A percentile compares a stretch with the other conserved stretches of the same genome.
Evolutionary conservation across 2,797 vertebrate genomes (phyloP).

Genomic region (Podarcis siculus): DNA sequence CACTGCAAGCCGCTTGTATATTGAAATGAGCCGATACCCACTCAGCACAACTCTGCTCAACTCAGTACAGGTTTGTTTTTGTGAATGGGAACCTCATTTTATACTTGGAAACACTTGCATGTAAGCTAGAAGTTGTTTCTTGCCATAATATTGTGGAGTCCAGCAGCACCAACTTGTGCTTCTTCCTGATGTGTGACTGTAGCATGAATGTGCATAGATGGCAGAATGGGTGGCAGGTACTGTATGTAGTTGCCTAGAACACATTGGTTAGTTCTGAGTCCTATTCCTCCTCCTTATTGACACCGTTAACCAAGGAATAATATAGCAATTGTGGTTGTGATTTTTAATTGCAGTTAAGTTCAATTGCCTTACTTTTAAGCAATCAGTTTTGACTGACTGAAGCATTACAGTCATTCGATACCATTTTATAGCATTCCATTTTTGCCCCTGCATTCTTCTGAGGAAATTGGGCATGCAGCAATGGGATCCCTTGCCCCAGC

Average conservation of each 20-base stretch:
- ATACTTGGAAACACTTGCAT: not conserved
- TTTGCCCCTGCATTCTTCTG: not conserved
- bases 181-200: not conserved
- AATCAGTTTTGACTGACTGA: not conserved
- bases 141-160: not conserved
- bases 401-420: not conserved
- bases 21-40: not conserved
- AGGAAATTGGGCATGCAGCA: not conserved
- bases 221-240: not conserved
- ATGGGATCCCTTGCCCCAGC: accelerated
- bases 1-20: not conserved
- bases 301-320: not conserved
- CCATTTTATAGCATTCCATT: accelerated
- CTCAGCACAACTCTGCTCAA: not conserved
- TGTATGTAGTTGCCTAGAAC: not conserved
- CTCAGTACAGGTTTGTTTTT: not conserved
- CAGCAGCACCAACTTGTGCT: not conserved
- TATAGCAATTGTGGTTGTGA: not conserved
- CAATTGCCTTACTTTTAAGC: not conserved
- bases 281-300: not conserved
- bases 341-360: not conserved
- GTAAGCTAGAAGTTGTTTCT: not conserved
- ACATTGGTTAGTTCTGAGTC: not conserved
- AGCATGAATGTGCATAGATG: not conserved
- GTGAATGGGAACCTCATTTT: not conserved